Base-by-base conservation (phyloP, 2,888 invertebrate species). In the Patella caerulea region DNA sequence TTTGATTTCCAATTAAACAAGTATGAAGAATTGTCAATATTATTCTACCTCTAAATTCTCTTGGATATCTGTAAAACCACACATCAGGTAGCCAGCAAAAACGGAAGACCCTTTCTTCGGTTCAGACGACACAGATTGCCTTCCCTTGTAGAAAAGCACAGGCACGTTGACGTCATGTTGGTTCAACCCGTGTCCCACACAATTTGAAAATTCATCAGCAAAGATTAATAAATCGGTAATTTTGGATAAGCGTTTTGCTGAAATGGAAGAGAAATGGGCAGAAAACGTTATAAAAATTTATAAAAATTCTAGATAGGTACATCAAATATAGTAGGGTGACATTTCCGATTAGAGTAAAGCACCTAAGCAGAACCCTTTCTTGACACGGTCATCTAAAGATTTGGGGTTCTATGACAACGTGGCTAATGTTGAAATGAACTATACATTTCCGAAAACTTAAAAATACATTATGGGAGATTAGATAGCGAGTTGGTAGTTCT, bases 111-210 rank as follows among this genome's bases (percentile, higher is more conserved):
- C 24, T 14, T 24, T 65, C 24, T 65, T 65, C 24, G 65, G 65
- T 14, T 65, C 65, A n/a, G 19, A 65, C 65, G 24, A 24, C 24
- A 65, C 24, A 24, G 65, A 65, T 65, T 65, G 65, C 14, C 65
- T 19, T 19, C 65, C 65, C 3, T 65, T 65, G 65, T 65, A 65
- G 65, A 24, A 65, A 11, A 65, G 15, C 24, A 65, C 24, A 3
- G 65, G 65, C 24, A 19, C 19, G 14, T 19, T 24, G 3, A 65
- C 19, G 19, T 65, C 65, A 24, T 65, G 19, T 65, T 65, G 65
- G 11, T 65, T 65, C 65, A 65, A 65, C 65, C 65, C 65, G 65
- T 65, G 19, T 65, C 65, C 65, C 65, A 65, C 65, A 19, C 65
- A 65, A 65, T 24, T 24, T 65, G 65, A 65, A 12, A 65, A 65